These are phyloP conservation scores for Luffia ferchaultella DNA, from an alignment of 2,888 invertebrate genomes.

Conservation along the genomic window DNA sequence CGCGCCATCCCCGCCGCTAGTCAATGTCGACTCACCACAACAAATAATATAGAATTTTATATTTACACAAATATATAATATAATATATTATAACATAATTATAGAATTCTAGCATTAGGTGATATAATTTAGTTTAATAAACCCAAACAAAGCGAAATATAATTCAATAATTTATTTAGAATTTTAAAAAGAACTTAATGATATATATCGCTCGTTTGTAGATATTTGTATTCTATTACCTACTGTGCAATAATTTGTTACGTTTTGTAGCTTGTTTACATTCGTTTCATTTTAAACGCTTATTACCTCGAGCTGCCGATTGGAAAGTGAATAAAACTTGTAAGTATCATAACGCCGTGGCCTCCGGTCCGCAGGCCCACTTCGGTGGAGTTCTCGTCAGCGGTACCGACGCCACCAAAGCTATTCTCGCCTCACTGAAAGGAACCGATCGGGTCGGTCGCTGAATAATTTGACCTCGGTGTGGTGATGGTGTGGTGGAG, in stretches of 20 bases:
- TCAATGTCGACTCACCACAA: conserved; percentile 55
- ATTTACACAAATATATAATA: conserved; percentile 63
- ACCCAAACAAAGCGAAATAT: conserved; percentile 17
- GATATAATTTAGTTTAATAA: conserved; percentile 52
- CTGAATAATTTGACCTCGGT: too few species aligned
- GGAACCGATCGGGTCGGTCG: too few species aligned
- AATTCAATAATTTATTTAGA: conserved; percentile 20
- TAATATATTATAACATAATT: conserved; percentile 51
- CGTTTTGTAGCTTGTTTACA: conserved; percentile 51
- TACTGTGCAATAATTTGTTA: conserved; percentile 61
- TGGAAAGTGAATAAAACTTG: not conserved
- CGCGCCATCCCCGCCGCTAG: conserved; percentile 31
- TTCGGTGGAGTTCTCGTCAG: too few species aligned
- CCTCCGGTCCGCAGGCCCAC: too few species aligned
- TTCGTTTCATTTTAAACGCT: conserved; percentile 30
- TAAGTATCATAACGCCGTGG: not conserved
- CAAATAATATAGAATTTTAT: conserved; percentile 64
- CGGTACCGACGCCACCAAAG: too few species aligned
- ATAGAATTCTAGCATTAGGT: conserved; percentile 67
- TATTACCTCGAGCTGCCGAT: not conserved
- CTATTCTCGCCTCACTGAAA: too few species aligned
- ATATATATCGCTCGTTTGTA: conserved; percentile 9
- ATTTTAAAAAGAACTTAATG: conserved; percentile 19
- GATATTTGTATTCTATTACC: conserved; percentile 2
- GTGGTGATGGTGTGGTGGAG: too few species aligned